Evolutionary conservation across 2,113 vertebrate genomes (phyloP).

Genomic region (Prinia subflava): DNA sequence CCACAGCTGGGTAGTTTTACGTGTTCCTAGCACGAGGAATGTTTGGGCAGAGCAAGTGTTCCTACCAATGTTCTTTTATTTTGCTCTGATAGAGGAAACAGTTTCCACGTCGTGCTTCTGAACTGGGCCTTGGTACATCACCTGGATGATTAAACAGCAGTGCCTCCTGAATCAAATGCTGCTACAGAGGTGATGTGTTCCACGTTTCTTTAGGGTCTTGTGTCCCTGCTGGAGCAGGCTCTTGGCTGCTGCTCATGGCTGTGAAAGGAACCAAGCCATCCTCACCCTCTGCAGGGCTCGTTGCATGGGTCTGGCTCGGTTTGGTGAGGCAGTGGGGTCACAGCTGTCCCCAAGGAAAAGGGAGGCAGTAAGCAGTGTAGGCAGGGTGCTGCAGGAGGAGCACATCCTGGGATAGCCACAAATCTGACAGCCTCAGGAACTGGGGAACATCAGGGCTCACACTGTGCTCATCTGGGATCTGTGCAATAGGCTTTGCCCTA

Average conservation of each 20-base stretch:
- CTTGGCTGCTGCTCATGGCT: neutral
- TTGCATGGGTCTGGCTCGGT: neutral
- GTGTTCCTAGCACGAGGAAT: neutral
- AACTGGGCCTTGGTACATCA: neutral
- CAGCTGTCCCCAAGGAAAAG: neutral
- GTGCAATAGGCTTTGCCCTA: neutral
- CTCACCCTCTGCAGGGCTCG: neutral
- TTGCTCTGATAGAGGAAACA: neutral
- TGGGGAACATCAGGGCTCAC: neutral
- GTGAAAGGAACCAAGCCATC: conserved; percentile 60
- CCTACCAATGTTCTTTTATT: neutral
- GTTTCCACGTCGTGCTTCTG: neutral
- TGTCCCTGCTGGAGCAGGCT: neutral
- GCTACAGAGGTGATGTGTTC: neutral
- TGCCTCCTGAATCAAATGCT: neutral
- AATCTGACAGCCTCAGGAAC: neutral
- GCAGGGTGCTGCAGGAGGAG: neutral
- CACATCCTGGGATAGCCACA: neutral
- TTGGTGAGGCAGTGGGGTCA: accelerated
- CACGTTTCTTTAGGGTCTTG: neutral
- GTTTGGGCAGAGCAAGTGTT: neutral
- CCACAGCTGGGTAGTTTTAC: neutral
- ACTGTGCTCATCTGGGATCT: neutral
- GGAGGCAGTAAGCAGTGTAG: neutral
- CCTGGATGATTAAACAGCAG: neutral